Percentiles rank a stretch among this genome's conserved stretches.
phyloP scores from a whole-genome alignment of 2,888 invertebrate species.

The Imbricaverruca yamaguchii region DNA sequence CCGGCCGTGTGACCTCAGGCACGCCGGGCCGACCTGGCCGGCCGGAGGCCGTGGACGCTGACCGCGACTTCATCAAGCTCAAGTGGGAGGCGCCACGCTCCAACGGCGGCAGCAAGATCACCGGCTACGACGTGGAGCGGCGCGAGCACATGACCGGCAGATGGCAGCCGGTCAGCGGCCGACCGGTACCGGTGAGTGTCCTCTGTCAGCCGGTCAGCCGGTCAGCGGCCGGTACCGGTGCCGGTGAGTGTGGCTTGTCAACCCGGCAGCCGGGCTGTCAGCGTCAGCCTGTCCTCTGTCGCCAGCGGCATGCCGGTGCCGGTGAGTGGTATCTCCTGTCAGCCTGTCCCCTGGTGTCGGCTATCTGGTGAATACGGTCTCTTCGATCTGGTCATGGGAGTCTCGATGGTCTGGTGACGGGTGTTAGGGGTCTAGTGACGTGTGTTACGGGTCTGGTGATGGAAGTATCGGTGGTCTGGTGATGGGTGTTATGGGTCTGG shows the following conservation, averaged over 20 bases:
- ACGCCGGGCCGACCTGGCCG: constrained; percentile 87
- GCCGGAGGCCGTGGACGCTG: constrained; percentile 84
- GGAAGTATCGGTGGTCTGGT: too few species aligned
- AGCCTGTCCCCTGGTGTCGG: too few species aligned
- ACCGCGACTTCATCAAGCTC: constrained; percentile 90
- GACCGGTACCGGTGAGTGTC: constrained; percentile 54
- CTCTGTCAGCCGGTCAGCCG: neutral
- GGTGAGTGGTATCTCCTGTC: too few species aligned
- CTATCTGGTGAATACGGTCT: too few species aligned
- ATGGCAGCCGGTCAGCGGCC: constrained; percentile 87
- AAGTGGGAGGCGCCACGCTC: constrained; percentile 91
- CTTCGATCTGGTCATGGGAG: too few species aligned
- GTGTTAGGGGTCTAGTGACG: too few species aligned
- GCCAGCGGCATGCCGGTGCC: too few species aligned
- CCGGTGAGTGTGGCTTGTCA: constrained; percentile 40
- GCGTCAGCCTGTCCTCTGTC: too few species aligned
- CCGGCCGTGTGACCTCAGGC: neutral
- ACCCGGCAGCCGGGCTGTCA: too few species aligned
- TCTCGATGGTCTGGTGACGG: too few species aligned
- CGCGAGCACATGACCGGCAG: constrained; percentile 78
- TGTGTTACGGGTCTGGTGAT: too few species aligned
- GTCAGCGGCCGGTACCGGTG: constrained; percentile 53
- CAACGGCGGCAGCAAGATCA: constrained; percentile 90
- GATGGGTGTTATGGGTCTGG: too few species aligned
- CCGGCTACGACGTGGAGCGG: constrained; percentile 87